phyloP scores from a whole-genome alignment of 2,797 vertebrate species.

The Acanthopagrus latus region DNA sequence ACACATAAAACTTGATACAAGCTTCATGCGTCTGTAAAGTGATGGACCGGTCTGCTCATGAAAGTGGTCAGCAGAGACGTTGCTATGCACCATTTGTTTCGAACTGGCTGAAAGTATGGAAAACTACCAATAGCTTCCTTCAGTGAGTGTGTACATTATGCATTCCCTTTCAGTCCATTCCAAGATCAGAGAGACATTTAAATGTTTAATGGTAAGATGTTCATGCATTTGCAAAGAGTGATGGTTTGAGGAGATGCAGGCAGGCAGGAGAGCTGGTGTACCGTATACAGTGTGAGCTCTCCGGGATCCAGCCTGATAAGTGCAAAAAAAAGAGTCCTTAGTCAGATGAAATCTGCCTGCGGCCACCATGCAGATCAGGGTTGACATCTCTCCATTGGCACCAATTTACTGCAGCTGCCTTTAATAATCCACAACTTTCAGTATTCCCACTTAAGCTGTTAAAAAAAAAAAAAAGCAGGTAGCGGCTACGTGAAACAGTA shows the following conservation, averaged over 20 bases:
- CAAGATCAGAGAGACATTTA: conserved; percentile 56
- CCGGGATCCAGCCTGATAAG: conserved; percentile 48
- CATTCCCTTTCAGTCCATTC: conserved; percentile 32
- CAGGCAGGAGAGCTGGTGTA: conserved; percentile 23
- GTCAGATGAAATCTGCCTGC: conserved; percentile 60
- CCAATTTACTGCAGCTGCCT: conserved; percentile 33
- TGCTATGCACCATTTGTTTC: conserved; percentile 3
- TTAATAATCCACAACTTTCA: conserved; percentile 68
- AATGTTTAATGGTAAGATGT: conserved; percentile 72
- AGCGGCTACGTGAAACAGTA: conserved; percentile 18
- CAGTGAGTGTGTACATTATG: conserved; percentile 29
- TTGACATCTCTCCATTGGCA: conserved; percentile 47
- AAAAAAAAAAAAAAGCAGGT: conserved; percentile 20
- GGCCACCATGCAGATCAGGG: conserved; percentile 44
- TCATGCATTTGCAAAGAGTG: conserved; percentile 50
- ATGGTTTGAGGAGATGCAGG: conserved; percentile 36
- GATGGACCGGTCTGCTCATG: background rate
- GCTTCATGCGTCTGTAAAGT: conserved; percentile 8
- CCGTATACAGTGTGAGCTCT: conserved; percentile 35
- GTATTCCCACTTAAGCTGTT: conserved; percentile 45
- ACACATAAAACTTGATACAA: background rate
- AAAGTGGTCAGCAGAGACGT: background rate
- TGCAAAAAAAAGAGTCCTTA: conserved; percentile 52
- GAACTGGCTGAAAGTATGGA: conserved; percentile 18
- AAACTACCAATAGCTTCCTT: conserved; percentile 6